Evolutionary conservation across 2,113 vertebrate species (phyloP), one percentile per base, ranked within the genome.

Genomic region (Oncorhynchus kisutch): DNA sequence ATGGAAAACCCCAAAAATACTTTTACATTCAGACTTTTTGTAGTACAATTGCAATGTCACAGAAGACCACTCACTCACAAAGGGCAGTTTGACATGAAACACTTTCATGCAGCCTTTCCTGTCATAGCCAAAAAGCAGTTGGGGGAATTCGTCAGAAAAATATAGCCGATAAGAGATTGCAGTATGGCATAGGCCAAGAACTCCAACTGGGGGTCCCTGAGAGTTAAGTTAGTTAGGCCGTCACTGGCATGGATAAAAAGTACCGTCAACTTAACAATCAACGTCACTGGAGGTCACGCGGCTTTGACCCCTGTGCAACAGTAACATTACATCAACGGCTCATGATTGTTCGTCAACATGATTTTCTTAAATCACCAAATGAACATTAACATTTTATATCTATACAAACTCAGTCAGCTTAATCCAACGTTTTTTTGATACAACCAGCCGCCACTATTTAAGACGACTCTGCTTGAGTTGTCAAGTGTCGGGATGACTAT

Each of bases 161-260:
- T 54, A 54, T 45, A 16, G 3, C 48, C 24, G 14, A 4, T 67
- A n/a, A 18, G 24, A 67, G 54, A n/a, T 20, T 62, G 70, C n/a
- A 76, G 31, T 48, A 70, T 45, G 20, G 34, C 49, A 14, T 48
- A 29, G 22, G 11, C 24, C 4, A 20, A 48, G 39, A 64, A 14
- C 20, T 70, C 7, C 1, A 45, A 70, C 22, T 70, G 31, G 14
- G 72, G 27, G 71, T 92, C 88, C 92, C 91, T 91, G 91, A 93
- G 92, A 86, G 86, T 90, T 75, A 83, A 87, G 86, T 90, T 49
- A 87, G 86, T 90, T 49, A 70, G 75, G 81, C 85, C 48, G 29
- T 78, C 48, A 25, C 70, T 77, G 82, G 82, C 71, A 39, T 78
- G 76, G 62, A 81, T 66, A 76, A 67, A 45, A 86, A 78, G 73